Evolutionary conservation across 1,140 invertebrate genomes (phyloP), one percentile per base, ranked within the genome.

Genomic region (Drosophila virilis): DNA sequence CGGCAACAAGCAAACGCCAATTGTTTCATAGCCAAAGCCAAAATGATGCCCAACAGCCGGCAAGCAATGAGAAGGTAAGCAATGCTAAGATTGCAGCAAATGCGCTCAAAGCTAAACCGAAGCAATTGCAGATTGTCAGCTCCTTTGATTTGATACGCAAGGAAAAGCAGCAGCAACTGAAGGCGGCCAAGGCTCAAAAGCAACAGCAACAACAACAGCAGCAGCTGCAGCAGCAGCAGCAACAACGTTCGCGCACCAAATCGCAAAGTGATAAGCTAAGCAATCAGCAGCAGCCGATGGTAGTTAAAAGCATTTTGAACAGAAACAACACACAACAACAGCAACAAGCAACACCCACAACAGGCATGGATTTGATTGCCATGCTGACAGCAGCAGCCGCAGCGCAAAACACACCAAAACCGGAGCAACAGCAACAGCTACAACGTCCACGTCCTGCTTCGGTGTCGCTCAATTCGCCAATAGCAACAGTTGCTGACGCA

Each of bases 81-180:
- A 38, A 13, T 42, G 42, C 12, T 15, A 52, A 9, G 35, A 33
- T 13, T 17, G 8, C 9, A 5, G 13, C 28, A 37, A 40, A 51
- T 35, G 32, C 13, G 13, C 6, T 28, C 15, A 46, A 15, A 13
- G 50, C 54, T 66, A 68, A 65, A 43, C 28, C 10, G 3, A 46
- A 48, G 10, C 35, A 15, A 66, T 62, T 73, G n/a, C 71, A 91
- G 90, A 82, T 89, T 88, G 76, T 91, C 70, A 91, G 90, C 75
- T 91, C 91, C 45, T 91, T 91, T 64, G 90, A 91, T 83, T 89
- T 91, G 46, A 91, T 91, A 71, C 91, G 91, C 52, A 91, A 86
- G 66, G 91, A 91, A 48, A 91, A 90, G 67, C 90, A 91, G 72
- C 90, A 89, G 46, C 89, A 88, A 57, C 69, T 72, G 33, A 90